Base-by-base conservation (phyloP, 2,797 vertebrate genomes). In the Delichon dasypus region DNA sequence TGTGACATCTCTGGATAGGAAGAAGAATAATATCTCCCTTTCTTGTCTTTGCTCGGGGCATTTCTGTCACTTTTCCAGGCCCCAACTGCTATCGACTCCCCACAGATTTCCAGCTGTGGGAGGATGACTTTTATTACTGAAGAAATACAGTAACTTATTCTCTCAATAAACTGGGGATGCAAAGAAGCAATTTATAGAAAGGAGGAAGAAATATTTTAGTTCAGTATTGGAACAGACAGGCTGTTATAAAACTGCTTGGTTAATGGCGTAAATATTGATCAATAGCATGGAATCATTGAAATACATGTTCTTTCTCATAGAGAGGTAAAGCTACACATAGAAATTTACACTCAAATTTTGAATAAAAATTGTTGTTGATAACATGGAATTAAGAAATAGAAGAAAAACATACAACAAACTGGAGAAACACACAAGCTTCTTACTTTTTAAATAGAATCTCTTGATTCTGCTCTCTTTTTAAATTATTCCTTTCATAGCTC, bases 241-340 rank as follows among this genome's bases (percentile, higher is more conserved):
- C 54, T 77, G 55, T 53, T 88, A 73, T 32, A 89, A 78, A 83
- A 45, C 34, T 61, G 45, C 32, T 61, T 77, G 53, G 74, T 77
- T 85, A 94, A 85, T 21, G 81, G 65, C 45, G 80, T 64, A 91
- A 93, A 65, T 89, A 85, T 54, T 91, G 78, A 93, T 91, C 87
- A 92, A 71, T 34, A 85, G 10, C 26, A 74, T 22, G 1, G 3
- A 78, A 16, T 23, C 38, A 71, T 67, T 71, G 74, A 85, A 92
- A 87, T 53, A 67, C 29, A 67, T 89, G 64, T 34, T 88, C 45
- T 47, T 85, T 83, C 42, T 65, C 17, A 87, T 3, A 18, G 10
- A 34, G 38, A 60, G 13, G 9, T 61, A 83, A 40, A 74, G 32
- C 15, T 34, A 61, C 23, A 16, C 32, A 65, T 71, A 89, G n/a